phyloP scores from a whole-genome alignment of 30 jellyfish, hydroid and myxozoan species.

The Turritopsis rubra region DNA sequence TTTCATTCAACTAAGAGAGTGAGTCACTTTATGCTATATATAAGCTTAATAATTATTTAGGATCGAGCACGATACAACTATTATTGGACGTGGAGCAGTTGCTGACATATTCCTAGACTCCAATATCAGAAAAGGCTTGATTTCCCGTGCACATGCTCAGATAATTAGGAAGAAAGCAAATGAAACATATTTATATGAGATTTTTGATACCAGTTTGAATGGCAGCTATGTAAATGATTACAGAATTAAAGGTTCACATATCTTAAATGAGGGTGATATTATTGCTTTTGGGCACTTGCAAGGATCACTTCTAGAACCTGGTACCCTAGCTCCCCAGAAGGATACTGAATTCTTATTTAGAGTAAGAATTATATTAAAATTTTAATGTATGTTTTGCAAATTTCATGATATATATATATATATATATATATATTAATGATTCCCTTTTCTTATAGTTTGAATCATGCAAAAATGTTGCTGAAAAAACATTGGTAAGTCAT shows the following conservation, averaged over 20 bases:
- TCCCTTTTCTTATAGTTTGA: background rate
- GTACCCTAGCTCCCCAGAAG: slow-evolving; percentile 61
- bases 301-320: slow-evolving; percentile 53
- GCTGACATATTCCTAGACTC: slow-evolving; percentile 69
- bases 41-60: too few relatives aligned
- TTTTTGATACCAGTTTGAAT: slow-evolving; percentile 64
- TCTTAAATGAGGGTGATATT: slow-evolving; percentile 48
- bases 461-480: background rate
- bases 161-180: slow-evolving; percentile 35
- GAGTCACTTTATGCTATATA: too few relatives aligned
- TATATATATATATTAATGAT: background rate
- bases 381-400: background rate
- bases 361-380: slow-evolving; percentile 21
- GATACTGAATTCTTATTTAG: slow-evolving; percentile 51
- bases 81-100: slow-evolving; percentile 54
- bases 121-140: slow-evolving; percentile 40
- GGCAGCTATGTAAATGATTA: slow-evolving; percentile 69
- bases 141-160: slow-evolving; percentile 71
- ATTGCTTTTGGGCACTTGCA: slow-evolving; percentile 57
- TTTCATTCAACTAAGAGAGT: too few relatives aligned
- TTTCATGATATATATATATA: background rate
- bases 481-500: background rate
- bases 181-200: slow-evolving; percentile 21
- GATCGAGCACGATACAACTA: slow-evolving; percentile 47
- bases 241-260: slow-evolving; percentile 44